Base-by-base conservation (phyloP, 30 jellyfish, hydroid and myxozoan species). In the Aurelia aurita region DNA sequence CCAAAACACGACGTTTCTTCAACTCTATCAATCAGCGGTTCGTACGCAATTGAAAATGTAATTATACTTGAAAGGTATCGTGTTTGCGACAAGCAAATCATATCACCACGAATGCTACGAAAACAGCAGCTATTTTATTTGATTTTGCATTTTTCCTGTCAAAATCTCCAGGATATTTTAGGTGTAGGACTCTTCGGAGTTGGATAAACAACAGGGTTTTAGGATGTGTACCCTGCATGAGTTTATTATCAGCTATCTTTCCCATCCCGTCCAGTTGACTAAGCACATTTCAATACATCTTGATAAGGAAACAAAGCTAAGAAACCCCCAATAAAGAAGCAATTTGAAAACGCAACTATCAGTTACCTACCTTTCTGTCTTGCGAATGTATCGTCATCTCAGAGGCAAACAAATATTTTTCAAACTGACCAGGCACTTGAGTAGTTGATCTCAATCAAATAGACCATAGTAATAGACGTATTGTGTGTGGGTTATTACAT, bases 201-300 rank as follows among this genome's bases (percentile, higher is more conserved):
- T 57, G 58, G 75, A 66, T 54, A 74, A 74, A 29, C 71, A 58
- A 39, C 88, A 44, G 88, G 47, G 88, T 53, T 39, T 66, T 5
- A 64, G 82, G 84, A 70, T 72, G 75, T 80, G 55, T 81, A 25
- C 82, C 91, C 69, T 16, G 75, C 93, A 9, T 25, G 93, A 3
- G 49, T 32, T 83, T 39, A 70, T 71, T 69, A 58, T 26, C 85
- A 63, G 79, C 74, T 51, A 23, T 53, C 93, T 29, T 45, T 83
- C 21, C 70, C 46, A 59, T 35, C 47, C 83, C 87, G 1, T 61
- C 61, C 51, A 82, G 53, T 22, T 82, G 16, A 21, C 77, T 51
- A 84, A 77, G 82, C 69, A 53, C 49, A 58, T 80, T 63, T 66
- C 82, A 66, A 5, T 53, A 69, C 43, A 39, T 15, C 12, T 39